These are phyloP conservation scores for Drosophila infuscata DNA, from an alignment of 2,888 invertebrate species.

Conservation along the genomic window DNA sequence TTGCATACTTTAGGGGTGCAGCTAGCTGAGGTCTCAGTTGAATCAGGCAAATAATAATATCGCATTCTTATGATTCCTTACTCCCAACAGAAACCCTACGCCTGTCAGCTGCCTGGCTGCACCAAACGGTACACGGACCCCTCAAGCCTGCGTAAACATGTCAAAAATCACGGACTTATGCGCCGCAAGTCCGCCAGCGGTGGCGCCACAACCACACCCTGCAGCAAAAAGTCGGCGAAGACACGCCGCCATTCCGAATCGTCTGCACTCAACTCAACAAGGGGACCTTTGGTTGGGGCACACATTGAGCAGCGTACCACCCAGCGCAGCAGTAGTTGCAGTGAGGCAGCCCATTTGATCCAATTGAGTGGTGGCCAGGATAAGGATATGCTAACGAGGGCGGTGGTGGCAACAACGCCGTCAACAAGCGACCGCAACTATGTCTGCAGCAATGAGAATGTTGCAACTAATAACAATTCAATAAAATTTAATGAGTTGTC, in stretches of 20 bases:
- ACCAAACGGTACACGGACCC: slow-evolving; percentile 97
- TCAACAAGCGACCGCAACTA: slow-evolving; percentile 50
- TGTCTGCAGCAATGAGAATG: slow-evolving; percentile 50
- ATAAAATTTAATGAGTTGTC: slow-evolving; percentile 86
- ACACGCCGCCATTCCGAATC: slow-evolving; percentile 83
- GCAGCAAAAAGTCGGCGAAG: slow-evolving; percentile 64
- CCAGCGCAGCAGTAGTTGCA: slow-evolving; percentile 82
- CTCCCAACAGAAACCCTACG: slow-evolving; percentile 93
- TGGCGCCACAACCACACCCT: slow-evolving; percentile 8
- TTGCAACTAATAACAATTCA: slow-evolving; percentile 82
- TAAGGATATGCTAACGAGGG: slow-evolving; percentile 16
- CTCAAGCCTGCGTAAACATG: slow-evolving; percentile 96
- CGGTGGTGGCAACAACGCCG: slow-evolving; percentile 18
- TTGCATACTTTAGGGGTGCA: slow-evolving; percentile 60
- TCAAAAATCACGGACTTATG: slow-evolving; percentile 90
- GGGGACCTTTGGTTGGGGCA: slow-evolving; percentile 1
- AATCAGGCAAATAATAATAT: slow-evolving; percentile 40
- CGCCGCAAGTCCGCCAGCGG: slow-evolving; percentile 83
- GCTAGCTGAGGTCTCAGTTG: slow-evolving; percentile 27
- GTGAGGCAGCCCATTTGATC: slow-evolving; percentile 61
- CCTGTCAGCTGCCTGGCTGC: slow-evolving; percentile 94
- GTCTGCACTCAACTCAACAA: slow-evolving; percentile 67
- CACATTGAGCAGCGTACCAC: slow-evolving; percentile 60
- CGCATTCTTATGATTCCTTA: slow-evolving; percentile 44
- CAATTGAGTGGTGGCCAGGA: slow-evolving; percentile 10